A percentile compares a stretch with the other conserved stretches of the same genome.
Evolutionary conservation across 1,140 invertebrate genomes (phyloP).

Genomic region (Papilio machaon): DNA sequence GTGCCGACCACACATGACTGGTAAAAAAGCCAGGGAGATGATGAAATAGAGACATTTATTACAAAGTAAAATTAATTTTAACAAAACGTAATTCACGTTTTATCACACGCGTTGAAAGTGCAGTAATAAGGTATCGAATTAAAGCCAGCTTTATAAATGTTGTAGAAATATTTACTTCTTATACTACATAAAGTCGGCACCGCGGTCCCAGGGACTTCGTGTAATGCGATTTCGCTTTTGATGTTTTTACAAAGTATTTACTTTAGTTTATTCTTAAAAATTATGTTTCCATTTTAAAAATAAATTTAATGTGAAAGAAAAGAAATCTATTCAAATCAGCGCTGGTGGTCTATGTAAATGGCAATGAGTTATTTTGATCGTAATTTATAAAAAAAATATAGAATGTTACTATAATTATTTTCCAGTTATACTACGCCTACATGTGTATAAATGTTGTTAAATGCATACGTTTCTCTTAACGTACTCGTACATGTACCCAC

Average conservation of each 20-base stretch:
- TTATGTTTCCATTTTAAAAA: too few relatives aligned
- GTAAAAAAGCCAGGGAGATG: too few relatives aligned
- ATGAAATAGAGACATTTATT: too few relatives aligned
- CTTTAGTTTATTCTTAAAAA: neutral
- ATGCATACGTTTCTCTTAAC: neutral
- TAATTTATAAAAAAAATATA: neutral
- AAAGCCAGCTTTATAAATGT: constrained; percentile 9
- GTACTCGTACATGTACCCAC: neutral
- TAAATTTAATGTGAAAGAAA: too few relatives aligned
- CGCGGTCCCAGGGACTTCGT: neutral
- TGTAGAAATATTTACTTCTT: constrained; percentile 13
- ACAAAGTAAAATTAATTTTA: neutral
- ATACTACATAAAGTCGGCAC: neutral
- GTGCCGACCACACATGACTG: too few relatives aligned
- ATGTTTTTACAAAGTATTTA: neutral
- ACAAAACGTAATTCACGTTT: neutral
- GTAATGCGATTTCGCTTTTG: neutral
- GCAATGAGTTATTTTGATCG: neutral
- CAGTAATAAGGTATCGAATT: neutral
- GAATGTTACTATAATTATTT: too few relatives aligned
- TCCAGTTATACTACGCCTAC: neutral
- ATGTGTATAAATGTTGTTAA: neutral
- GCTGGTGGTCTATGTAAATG: neutral
- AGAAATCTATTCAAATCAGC: too few relatives aligned
- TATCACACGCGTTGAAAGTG: neutral